Conservation (phyloP, 2,797 vertebrate species). For the Urocyon cinereoargenteus region DNA sequence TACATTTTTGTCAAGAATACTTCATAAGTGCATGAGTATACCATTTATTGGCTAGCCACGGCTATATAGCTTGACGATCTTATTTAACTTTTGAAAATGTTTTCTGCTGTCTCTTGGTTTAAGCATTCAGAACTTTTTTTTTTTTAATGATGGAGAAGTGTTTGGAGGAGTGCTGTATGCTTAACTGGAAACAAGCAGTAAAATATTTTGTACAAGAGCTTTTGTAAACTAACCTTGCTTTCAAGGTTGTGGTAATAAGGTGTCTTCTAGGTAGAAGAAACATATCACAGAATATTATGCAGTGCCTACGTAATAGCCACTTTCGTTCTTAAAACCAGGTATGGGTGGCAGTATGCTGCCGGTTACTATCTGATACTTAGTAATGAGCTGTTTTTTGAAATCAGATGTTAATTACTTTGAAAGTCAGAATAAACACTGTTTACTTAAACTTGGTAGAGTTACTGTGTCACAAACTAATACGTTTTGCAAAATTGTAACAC, state of each 20-base stretch:
- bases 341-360: neutral
- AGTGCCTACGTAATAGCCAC: neutral
- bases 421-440: slow-evolving; percentile 41
- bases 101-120: slow-evolving; percentile 8
- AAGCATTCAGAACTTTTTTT: neutral
- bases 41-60: neutral
- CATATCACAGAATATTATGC: neutral
- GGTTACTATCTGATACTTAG: neutral
- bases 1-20: neutral
- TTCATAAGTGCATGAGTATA: neutral
- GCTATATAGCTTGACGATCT: neutral
- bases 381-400: neutral
- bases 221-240: slow-evolving; percentile 32
- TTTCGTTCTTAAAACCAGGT: slow-evolving; percentile 26
- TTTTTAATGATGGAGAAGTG: slow-evolving; percentile 41
- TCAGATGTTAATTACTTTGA: slow-evolving; percentile 26
- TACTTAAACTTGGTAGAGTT: neutral
- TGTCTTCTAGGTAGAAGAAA: neutral
- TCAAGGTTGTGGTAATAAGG: neutral
- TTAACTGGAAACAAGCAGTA: slow-evolving; percentile 22
- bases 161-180: neutral
- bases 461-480: neutral
- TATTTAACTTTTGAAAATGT: slow-evolving; percentile 39
- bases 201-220: neutral
- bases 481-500: slow-evolving; percentile 15